A percentile compares a stretch with the other conserved stretches of the same genome.
These are phyloP conservation scores for Cavia aperea DNA, from an alignment of 2,113 vertebrate species.

Conservation along the genomic window DNA sequence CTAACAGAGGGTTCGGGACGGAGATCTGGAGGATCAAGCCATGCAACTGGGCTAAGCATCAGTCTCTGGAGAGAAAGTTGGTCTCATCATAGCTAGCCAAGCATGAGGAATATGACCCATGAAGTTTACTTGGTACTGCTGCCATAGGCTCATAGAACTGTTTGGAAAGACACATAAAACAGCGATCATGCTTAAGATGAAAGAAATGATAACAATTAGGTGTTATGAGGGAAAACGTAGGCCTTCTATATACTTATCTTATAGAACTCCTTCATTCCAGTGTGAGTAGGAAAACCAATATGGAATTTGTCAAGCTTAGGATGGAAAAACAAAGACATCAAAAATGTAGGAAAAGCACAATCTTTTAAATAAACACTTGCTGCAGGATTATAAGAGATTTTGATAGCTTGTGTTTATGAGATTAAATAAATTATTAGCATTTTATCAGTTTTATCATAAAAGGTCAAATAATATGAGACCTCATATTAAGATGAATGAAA, in stretches of 20 bases:
- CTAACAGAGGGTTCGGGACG: background rate
- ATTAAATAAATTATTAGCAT: constrained; percentile 38
- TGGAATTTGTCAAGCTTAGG: background rate
- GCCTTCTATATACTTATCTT: background rate
- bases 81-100: background rate
- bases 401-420: background rate
- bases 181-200: background rate
- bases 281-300: background rate
- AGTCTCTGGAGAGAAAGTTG: background rate
- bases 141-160: background rate
- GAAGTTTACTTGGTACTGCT: background rate
- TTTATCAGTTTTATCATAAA: background rate
- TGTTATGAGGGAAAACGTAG: background rate
- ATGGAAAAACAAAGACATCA: background rate
- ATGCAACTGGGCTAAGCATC: background rate
- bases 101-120: background rate
- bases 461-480: constrained; percentile 8
- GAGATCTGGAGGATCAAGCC: background rate
- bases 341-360: background rate
- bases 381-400: background rate
- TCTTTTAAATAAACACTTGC: background rate
- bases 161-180: background rate
- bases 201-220: background rate
- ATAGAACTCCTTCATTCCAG: background rate
- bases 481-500: background rate